phyloP scores from a whole-genome alignment of 2,888 invertebrate species.

The Spodoptera exigua region DNA sequence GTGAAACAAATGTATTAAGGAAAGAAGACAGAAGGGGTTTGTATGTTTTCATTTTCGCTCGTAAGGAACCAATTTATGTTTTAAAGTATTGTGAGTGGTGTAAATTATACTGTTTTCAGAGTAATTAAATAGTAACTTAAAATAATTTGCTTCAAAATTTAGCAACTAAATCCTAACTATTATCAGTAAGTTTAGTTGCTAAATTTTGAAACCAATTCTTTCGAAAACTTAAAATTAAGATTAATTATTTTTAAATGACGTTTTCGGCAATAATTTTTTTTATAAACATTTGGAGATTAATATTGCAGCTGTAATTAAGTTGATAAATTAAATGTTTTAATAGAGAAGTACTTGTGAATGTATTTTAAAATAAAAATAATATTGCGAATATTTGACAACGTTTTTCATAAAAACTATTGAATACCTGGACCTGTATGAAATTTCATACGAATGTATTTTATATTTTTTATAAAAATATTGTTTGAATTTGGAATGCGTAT shows the following conservation, averaged over 20 bases:
- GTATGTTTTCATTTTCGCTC: neutral
- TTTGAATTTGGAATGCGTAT: too few relatives aligned
- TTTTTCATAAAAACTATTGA: too few relatives aligned
- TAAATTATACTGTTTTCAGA: too few relatives aligned
- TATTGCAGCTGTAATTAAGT: too few relatives aligned
- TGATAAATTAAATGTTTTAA: too few relatives aligned
- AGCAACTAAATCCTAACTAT: neutral
- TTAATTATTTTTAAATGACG: slow-evolving; percentile 31
- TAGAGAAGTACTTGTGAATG: too few relatives aligned
- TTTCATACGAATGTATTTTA: too few relatives aligned
- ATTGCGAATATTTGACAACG: too few relatives aligned
- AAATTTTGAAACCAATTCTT: slow-evolving; percentile 31
- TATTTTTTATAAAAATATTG: too few relatives aligned
- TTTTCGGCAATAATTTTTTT: slow-evolving; percentile 16
- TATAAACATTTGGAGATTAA: slow-evolving; percentile 17
- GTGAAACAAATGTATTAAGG: slow-evolving; percentile 41
- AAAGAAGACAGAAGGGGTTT: neutral
- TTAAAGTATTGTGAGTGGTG: too few relatives aligned
- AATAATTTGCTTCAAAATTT: neutral
- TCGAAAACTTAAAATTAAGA: slow-evolving; percentile 16
- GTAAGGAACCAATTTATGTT: neutral
- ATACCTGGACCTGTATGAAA: too few relatives aligned
- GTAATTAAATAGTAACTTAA: neutral
- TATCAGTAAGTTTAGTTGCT: slow-evolving; percentile 26
- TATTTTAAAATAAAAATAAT: too few relatives aligned